phyloP scores from a whole-genome alignment of 2,113 vertebrate species.

The Daboia siamensis region DNA sequence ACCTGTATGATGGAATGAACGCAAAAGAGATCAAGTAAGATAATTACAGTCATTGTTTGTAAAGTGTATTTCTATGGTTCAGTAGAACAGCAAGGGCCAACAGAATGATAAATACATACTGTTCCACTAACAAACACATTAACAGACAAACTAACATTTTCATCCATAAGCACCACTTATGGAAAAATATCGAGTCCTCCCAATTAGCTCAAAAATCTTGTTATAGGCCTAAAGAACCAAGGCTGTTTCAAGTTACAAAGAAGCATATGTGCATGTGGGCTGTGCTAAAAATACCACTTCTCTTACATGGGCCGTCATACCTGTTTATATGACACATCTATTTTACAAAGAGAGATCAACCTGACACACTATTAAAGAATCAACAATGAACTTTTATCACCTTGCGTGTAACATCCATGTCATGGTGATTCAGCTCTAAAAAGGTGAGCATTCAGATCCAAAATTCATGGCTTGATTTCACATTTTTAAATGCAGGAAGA shows the following conservation, averaged over 20 bases:
- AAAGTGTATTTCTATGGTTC: neutral
- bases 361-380: neutral
- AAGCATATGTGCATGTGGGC: neutral
- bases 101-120: neutral
- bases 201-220: neutral
- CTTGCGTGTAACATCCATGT: neutral
- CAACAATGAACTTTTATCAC: neutral
- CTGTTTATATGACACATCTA: neutral
- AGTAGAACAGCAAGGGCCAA: neutral
- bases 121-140: neutral
- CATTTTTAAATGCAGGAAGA: neutral
- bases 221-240: neutral
- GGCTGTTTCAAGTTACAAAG: neutral
- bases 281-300: neutral
- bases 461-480: neutral
- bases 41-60: constrained; percentile 7
- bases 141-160: neutral
- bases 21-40: neutral
- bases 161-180: neutral
- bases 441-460: neutral
- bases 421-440: too few relatives aligned
- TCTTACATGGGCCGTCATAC: neutral
- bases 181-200: neutral
- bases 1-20: neutral
- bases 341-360: neutral